phyloP scores from a whole-genome alignment of 2,113 vertebrate genomes.

The Hyperopisus bebe region DNA sequence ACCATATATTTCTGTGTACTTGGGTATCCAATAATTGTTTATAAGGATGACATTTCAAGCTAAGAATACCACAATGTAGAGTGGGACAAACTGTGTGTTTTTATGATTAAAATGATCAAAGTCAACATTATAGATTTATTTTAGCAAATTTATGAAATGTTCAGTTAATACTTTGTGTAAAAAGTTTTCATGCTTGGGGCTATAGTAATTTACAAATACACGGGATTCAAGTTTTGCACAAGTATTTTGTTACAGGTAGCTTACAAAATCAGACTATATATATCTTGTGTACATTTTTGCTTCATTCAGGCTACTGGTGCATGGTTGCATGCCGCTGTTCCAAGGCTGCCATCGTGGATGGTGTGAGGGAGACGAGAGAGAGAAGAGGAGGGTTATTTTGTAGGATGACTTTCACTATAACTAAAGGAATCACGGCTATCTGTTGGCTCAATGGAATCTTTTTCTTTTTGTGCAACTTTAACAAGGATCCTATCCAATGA shows the following conservation, averaged over 20 bases:
- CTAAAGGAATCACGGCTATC: no score
- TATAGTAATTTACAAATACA: neutral
- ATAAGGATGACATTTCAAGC: neutral
- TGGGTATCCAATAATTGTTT: neutral
- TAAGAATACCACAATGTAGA: neutral
- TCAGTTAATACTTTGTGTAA: neutral
- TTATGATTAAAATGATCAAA: neutral
- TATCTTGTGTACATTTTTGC: neutral
- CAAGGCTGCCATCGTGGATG: neutral
- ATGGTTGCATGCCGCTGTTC: neutral
- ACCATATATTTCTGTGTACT: neutral
- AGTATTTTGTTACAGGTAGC: neutral
- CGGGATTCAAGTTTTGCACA: neutral
- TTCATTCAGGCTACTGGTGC: neutral
- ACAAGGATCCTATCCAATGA: no score
- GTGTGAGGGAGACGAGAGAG: no score
- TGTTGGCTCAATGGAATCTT: no score
- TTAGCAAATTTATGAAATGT: neutral
- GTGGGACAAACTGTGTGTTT: neutral
- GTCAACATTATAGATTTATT: neutral
- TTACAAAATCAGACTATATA: neutral
- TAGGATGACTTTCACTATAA: no score
- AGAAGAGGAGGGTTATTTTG: no score
- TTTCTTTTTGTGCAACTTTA: no score
- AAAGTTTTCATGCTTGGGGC: neutral